Conservation (phyloP, 2,888 invertebrate genomes). For the Busseola fusca region DNA sequence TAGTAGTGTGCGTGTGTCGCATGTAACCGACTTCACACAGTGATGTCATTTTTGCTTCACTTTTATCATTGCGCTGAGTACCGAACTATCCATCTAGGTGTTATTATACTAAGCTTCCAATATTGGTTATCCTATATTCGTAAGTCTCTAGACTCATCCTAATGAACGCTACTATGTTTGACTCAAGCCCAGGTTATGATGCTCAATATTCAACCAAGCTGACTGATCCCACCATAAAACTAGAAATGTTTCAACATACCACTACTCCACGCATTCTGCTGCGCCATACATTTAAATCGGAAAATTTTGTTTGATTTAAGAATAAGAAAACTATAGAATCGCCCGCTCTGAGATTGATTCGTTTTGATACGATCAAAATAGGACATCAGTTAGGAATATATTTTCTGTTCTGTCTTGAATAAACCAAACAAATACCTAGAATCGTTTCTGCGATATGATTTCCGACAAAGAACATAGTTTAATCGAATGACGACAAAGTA, state of each 20-base stretch:
- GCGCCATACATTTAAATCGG: constrained; percentile 53
- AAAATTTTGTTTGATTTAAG: constrained; percentile 42
- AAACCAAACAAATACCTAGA: constrained; percentile 14
- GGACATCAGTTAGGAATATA: constrained; percentile 29
- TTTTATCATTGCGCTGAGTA: no score
- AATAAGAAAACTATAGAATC: constrained; percentile 40
- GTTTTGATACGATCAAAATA: constrained; percentile 39
- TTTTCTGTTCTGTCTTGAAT: constrained; percentile 41
- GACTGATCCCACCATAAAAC: constrained; percentile 32
- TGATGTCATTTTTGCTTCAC: no score
- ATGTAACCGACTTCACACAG: no score
- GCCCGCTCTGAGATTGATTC: constrained; percentile 43
- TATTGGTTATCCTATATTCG: background rate
- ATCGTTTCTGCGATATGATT: constrained; percentile 28
- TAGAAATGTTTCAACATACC: constrained; percentile 19
- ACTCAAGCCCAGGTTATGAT: constrained; percentile 11
- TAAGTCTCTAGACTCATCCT: background rate
- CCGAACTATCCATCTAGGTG: no score
- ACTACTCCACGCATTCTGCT: constrained; percentile 29
- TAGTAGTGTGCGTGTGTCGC: no score
- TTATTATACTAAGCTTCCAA: no score
- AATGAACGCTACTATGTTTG: background rate
- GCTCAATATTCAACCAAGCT: constrained; percentile 10
- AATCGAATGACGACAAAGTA: constrained; percentile 7
- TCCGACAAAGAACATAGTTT: constrained; percentile 30